Evolutionary conservation across 92 coral and sea anemone species (phyloP).

Genomic region (Paramuricea clavata): DNA sequence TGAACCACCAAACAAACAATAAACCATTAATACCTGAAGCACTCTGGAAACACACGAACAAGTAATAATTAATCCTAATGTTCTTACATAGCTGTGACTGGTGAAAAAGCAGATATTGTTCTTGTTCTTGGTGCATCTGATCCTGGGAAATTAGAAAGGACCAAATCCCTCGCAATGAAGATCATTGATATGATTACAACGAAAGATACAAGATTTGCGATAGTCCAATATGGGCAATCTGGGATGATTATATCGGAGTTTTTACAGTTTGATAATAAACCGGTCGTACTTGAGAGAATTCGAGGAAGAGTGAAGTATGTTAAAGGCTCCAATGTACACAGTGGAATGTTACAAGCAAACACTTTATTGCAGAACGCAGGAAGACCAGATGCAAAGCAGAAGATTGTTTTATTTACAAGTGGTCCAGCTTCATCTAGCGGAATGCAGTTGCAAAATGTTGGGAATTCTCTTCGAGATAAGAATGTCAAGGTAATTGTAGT

Average conservation of each 20-base stretch:
- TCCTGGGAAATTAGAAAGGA: conserved; percentile 73
- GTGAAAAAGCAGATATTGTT: conserved; percentile 7
- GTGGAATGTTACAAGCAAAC: conserved; percentile 20
- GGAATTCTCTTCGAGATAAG: conserved; percentile 66
- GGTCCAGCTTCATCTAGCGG: conserved; percentile 5
- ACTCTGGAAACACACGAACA: background rate
- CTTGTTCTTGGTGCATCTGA: conserved; percentile 72
- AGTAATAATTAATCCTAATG: background rate
- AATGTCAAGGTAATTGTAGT: conserved; percentile 79
- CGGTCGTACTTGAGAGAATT: background rate
- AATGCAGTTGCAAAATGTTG: background rate
- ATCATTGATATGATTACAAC: background rate
- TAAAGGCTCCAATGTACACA: conserved; percentile 2
- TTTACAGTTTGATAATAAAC: conserved; percentile 5
- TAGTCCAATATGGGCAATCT: background rate
- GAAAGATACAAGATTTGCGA: conserved; percentile 22
- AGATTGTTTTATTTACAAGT: conserved; percentile 55
- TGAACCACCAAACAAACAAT: background rate
- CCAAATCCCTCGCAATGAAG: conserved; percentile 61
- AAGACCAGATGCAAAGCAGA: conserved; percentile 30
- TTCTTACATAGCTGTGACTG: background rate
- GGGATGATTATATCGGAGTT: background rate
- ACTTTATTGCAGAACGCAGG: conserved; percentile 38
- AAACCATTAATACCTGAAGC: too few species aligned
- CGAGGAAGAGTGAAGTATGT: conserved; percentile 5